phyloP scores from a whole-genome alignment of 2,797 vertebrate species.

The Toxotes lorentzi region DNA sequence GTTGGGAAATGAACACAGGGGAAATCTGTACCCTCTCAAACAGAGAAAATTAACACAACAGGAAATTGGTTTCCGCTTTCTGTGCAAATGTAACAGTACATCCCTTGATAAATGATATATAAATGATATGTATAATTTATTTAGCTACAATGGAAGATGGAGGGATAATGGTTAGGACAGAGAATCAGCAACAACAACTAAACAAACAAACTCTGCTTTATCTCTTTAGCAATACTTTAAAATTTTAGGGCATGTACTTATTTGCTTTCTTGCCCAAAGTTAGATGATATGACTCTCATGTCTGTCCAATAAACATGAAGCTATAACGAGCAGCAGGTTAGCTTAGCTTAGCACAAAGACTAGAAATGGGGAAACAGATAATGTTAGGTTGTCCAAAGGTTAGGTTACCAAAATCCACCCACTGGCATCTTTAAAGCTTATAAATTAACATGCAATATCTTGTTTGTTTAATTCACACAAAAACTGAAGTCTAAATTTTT shows the following conservation, averaged over 20 bases:
- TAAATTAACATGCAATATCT: too few relatives aligned
- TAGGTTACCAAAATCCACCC: too few relatives aligned
- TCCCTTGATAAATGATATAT: constrained; percentile 59
- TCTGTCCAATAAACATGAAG: background rate
- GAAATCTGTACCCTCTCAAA: constrained; percentile 71
- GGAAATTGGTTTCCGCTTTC: constrained; percentile 72
- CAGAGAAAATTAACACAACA: constrained; percentile 73
- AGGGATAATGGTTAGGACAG: background rate
- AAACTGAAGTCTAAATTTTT: too few relatives aligned
- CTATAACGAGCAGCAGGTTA: background rate
- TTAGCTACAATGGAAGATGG: constrained; percentile 37
- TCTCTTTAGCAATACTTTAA: constrained; percentile 1
- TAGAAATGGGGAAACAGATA: background rate
- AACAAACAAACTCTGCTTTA: constrained; percentile 17
- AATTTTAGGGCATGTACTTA: too few relatives aligned
- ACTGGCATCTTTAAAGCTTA: too few relatives aligned
- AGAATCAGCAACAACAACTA: too few relatives aligned
- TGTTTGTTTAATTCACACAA: background rate
- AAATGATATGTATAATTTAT: constrained; percentile 63
- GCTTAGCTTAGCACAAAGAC: background rate
- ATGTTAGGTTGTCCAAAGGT: background rate
- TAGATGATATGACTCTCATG: background rate
- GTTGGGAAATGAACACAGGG: constrained; percentile 60
- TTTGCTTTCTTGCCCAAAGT: background rate
- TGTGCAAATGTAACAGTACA: constrained; percentile 51